These are phyloP conservation scores for Heliconius aoede DNA, from an alignment of 2,888 invertebrate species.

Conservation along the genomic window DNA sequence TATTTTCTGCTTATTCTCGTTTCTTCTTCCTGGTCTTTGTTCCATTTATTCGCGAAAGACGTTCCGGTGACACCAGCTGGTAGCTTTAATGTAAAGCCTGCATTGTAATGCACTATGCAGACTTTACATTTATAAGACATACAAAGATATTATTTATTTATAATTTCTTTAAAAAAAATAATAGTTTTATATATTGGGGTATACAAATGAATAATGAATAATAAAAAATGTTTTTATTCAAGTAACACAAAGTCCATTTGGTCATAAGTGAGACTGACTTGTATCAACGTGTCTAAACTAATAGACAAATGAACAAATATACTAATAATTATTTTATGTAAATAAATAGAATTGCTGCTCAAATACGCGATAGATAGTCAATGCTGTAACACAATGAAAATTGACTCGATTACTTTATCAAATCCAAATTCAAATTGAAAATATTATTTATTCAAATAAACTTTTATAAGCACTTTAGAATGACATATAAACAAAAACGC, in stretches of 20 bases:
- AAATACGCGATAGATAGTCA: neutral
- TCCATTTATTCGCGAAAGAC: constrained; percentile 27
- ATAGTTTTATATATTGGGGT: neutral
- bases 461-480: too few species aligned
- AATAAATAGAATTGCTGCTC: neutral
- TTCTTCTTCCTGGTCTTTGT: constrained; percentile 20
- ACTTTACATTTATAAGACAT: constrained; percentile 15
- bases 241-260: neutral
- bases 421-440: too few species aligned
- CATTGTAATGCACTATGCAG: constrained; percentile 1
- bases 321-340: neutral
- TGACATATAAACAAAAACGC: too few species aligned
- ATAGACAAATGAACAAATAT: neutral
- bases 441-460: too few species aligned
- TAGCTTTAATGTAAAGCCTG: constrained; percentile 4
- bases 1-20: constrained; percentile 8
- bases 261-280: neutral
- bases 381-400: neutral
- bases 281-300: neutral
- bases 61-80: constrained; percentile 18
- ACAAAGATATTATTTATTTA: neutral
- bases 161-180: neutral
- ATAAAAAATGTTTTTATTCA: neutral
- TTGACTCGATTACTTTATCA: too few species aligned
- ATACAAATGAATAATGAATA: neutral